These are phyloP conservation scores for Tursiops truncatus DNA, from an alignment of 2,113 vertebrate genomes.

Conservation along the genomic window DNA sequence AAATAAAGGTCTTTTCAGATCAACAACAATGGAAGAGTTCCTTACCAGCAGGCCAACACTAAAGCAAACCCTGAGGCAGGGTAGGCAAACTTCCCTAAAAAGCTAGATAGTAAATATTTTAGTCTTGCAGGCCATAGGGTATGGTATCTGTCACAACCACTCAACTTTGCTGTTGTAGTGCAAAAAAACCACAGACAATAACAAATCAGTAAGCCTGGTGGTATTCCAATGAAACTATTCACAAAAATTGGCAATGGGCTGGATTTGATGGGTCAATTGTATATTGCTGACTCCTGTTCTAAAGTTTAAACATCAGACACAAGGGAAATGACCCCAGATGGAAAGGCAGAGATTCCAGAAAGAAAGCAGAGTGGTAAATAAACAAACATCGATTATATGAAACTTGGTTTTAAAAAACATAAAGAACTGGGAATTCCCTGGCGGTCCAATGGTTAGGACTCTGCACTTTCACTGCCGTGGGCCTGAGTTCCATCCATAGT, in stretches of 20 bases:
- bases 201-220: neutral
- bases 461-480: neutral
- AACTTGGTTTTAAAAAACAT: neutral
- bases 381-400: neutral
- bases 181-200: neutral
- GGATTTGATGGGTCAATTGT: neutral
- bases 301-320: constrained; percentile 28
- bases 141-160: neutral
- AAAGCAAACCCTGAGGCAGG: neutral
- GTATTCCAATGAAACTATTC: constrained; percentile 8
- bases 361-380: neutral
- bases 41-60: neutral
- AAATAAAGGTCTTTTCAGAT: neutral
- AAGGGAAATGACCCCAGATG: neutral
- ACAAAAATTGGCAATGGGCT: constrained; percentile 26
- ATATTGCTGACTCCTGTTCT: neutral
- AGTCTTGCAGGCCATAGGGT: neutral
- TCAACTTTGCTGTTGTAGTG: neutral
- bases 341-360: neutral
- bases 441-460: neutral
- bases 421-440: neutral
- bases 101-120: neutral
- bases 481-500: neutral
- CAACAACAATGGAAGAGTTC: neutral
- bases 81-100: neutral